phyloP scores from a whole-genome alignment of 2,113 vertebrate genomes.

The Cottus gobio region DNA sequence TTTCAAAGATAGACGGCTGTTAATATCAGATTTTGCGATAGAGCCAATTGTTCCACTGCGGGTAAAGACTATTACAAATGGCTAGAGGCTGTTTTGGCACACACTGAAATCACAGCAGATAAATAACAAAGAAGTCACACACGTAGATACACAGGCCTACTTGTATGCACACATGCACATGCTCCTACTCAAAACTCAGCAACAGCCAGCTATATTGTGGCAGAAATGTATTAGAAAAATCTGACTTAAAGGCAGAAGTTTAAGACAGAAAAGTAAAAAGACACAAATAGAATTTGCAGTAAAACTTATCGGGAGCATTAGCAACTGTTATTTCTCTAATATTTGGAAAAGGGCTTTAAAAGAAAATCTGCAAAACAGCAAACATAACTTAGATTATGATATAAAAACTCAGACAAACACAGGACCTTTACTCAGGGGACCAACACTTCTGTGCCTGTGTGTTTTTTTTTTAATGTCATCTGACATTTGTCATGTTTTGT shows the following conservation, averaged over 20 bases:
- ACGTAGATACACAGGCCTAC: neutral
- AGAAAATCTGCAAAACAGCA: neutral
- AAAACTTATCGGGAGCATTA: neutral
- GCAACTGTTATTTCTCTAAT: neutral
- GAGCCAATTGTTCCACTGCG: conserved; percentile 56
- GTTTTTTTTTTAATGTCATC: too few species aligned
- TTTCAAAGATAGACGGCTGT: conserved; percentile 41
- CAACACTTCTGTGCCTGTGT: neutral
- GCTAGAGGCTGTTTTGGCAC: conserved; percentile 49
- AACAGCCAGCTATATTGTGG: conserved; percentile 2
- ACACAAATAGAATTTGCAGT: neutral
- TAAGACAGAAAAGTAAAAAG: neutral
- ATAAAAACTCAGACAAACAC: neutral
- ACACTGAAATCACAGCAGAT: conserved; percentile 42
- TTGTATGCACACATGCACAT: neutral
- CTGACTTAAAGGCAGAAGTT: conserved; percentile 2
- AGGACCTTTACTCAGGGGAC: neutral
- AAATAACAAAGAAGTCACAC: conserved; percentile 33
- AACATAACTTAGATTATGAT: neutral
- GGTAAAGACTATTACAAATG: conserved; percentile 59
- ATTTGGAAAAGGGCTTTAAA: neutral
- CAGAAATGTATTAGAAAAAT: neutral
- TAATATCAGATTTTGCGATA: conserved; percentile 60
- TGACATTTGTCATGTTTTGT: neutral
- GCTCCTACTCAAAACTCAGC: conserved; percentile 12